Base-by-base conservation (phyloP, 1,140 invertebrate species). In the Harlomillsia oculata region DNA sequence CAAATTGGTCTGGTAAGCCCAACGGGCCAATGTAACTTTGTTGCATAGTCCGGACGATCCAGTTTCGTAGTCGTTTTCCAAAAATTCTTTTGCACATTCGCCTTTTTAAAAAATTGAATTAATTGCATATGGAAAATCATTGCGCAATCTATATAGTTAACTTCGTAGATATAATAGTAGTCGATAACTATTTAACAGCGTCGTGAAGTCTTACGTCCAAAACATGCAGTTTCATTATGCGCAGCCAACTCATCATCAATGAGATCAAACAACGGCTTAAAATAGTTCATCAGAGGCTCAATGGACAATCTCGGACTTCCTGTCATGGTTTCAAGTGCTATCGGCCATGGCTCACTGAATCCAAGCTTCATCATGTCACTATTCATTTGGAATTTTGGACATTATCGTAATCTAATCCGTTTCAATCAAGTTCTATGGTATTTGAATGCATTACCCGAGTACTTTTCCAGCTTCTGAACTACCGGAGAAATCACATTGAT, bases 351-450 rank as follows among this genome's bases (percentile, higher is more conserved):
- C 48, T 68, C 60, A 9, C 70, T 72, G 13, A 72, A 71, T 18
- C 75, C 76, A 14, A 72, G 57, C 53, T 66, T 66, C 48, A 77
- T 56, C 70, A 76, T 71, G 4, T 68, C 61, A 40, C 74, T 76
- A 53, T n/a, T n/a, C n/a, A n/a, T n/a, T n/a, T n/a, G n/a, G n/a
- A n/a, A n/a, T n/a, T n/a, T n/a, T n/a, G n/a, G n/a, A n/a, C 20
- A 1, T 28, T 28, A 36, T 36, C 34, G 18, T 36, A 3, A 14
- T 16, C 13, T 36, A 36, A 3, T 36, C 18, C 34, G 18, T 36
- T 2, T 13, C 18, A 36, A 36, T 14, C 13, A 36, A 18, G 39
- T 4, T 8, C 20, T 21, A 41, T 40, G 23, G 18, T 16, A 9
- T 6, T 41, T 11, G 11, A 2, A 36, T 32, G 9, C 41, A 30